These are phyloP conservation scores for Microplitis manilae DNA, from an alignment of 2,888 invertebrate genomes.

Conservation along the genomic window DNA sequence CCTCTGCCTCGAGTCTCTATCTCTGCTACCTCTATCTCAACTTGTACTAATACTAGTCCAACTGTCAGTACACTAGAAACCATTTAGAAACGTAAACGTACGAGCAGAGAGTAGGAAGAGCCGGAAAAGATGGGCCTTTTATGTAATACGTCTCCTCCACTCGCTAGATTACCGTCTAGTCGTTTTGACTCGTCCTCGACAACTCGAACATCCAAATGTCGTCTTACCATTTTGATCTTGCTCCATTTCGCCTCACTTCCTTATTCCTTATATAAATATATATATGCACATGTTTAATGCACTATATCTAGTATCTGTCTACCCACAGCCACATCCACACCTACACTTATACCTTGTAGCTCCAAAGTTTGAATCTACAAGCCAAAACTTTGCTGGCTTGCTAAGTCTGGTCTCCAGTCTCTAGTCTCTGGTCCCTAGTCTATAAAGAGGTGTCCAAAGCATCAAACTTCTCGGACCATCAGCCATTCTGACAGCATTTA, in stretches of 20 bases:
- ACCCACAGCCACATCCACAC: no score
- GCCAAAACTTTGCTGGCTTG: constrained; percentile 30
- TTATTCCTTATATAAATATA: not conserved
- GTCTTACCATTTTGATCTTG: constrained; percentile 39
- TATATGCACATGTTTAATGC: not conserved
- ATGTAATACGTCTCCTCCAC: constrained; percentile 59
- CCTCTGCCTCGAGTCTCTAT: no score
- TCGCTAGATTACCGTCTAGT: constrained; percentile 59
- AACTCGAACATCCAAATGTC: not conserved
- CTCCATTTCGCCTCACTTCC: constrained; percentile 34
- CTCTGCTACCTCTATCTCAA: not conserved
- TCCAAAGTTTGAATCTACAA: not conserved
- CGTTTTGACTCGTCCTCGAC: constrained; percentile 35
- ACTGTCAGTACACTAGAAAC: constrained; percentile 40
- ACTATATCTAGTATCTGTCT: no score
- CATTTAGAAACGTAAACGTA: not conserved
- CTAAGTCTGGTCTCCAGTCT: constrained; percentile 8
- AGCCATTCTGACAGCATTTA: not conserved
- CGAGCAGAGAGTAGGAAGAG: constrained; percentile 46
- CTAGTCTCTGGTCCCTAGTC: not conserved
- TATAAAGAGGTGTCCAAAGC: not conserved
- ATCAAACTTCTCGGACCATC: not conserved
- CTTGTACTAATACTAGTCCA: constrained; percentile 19
- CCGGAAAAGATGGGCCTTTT: constrained; percentile 61
- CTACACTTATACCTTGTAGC: not conserved